These are phyloP conservation scores for Molorchus minor DNA, from an alignment of 2,888 invertebrate species.

Conservation along the genomic window DNA sequence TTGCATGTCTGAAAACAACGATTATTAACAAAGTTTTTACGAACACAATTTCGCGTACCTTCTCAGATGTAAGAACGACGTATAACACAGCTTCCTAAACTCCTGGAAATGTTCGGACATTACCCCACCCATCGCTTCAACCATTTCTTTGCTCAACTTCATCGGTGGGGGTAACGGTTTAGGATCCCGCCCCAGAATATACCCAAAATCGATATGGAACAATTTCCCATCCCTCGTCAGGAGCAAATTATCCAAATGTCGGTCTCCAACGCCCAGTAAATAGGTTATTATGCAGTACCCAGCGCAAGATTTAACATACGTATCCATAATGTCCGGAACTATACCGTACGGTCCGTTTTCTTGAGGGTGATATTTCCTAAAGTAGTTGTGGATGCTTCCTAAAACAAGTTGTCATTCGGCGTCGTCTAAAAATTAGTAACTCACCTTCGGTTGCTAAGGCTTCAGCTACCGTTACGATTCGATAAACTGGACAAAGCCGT, in stretches of 20 bases:
- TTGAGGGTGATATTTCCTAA: conserved; percentile 88
- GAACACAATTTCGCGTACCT: conserved; percentile 72
- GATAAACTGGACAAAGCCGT: conserved; percentile 96
- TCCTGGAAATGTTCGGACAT: conserved; percentile 92
- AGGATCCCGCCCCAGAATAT: conserved; percentile 96
- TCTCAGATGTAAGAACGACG: conserved; percentile 93
- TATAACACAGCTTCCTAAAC: conserved; percentile 94
- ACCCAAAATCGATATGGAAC: conserved; percentile 98
- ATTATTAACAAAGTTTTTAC: too few species aligned
- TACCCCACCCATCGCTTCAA: conserved; percentile 95
- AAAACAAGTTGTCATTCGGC: conserved; percentile 62
- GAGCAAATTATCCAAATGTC: conserved; percentile 96
- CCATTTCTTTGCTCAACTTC: conserved; percentile 99
- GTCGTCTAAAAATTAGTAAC: too few species aligned
- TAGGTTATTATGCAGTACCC: conserved; percentile 99
- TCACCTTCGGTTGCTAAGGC: conserved; percentile 83
- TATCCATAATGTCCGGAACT: conserved; percentile 94
- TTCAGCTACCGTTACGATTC: conserved; percentile 94
- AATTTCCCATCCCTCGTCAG: conserved; percentile 89
- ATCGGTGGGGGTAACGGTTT: conserved; percentile 99
- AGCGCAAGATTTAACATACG: conserved; percentile 94
- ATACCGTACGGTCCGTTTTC: conserved; percentile 91
- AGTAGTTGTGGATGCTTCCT: conserved; percentile 92
- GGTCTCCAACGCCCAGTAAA: conserved; percentile 94
- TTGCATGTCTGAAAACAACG: conserved; percentile 79